Evolutionary conservation across 2,888 invertebrate species (phyloP).

Genomic region (Nephrotoma appendiculata): DNA sequence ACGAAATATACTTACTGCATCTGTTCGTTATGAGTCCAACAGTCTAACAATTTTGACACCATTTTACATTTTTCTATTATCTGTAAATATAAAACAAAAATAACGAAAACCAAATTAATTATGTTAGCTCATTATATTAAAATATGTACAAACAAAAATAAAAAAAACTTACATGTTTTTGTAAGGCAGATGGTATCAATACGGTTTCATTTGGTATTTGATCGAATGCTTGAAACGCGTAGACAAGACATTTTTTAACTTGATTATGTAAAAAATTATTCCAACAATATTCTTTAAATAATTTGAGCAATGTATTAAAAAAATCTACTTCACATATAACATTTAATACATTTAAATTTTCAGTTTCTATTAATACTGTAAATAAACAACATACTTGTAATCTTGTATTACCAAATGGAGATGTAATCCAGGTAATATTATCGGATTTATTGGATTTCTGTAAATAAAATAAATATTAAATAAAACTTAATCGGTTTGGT

Average conservation of each 20-base stretch:
- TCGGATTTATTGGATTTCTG: constrained; percentile 6
- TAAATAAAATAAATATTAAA: constrained; percentile 3
- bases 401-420: constrained; percentile 65
- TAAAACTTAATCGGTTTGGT: background rate
- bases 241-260: constrained; percentile 62
- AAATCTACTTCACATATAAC: constrained; percentile 41
- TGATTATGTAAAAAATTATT: constrained; percentile 94
- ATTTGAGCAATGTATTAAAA: constrained; percentile 54
- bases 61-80: constrained; percentile 65
- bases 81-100: constrained; percentile 31
- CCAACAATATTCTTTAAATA: constrained; percentile 81
- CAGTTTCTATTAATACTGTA: constrained; percentile 57
- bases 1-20: constrained; percentile 48
- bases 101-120: constrained; percentile 19
- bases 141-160: background rate
- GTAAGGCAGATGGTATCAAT: constrained; percentile 34
- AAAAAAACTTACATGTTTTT: constrained; percentile 36
- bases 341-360: constrained; percentile 53
- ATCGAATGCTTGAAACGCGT: constrained; percentile 41
- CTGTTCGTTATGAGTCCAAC: constrained; percentile 64
- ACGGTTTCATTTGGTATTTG: constrained; percentile 24
- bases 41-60: constrained; percentile 63
- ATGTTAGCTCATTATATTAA: background rate
- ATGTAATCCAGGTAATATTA: constrained; percentile 44
- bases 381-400: constrained; percentile 68